Percentiles rank a stretch among this genome's conserved stretches.
Evolutionary conservation across 2,113 vertebrate species (phyloP).

Genomic region (Crypturellus undulatus): DNA sequence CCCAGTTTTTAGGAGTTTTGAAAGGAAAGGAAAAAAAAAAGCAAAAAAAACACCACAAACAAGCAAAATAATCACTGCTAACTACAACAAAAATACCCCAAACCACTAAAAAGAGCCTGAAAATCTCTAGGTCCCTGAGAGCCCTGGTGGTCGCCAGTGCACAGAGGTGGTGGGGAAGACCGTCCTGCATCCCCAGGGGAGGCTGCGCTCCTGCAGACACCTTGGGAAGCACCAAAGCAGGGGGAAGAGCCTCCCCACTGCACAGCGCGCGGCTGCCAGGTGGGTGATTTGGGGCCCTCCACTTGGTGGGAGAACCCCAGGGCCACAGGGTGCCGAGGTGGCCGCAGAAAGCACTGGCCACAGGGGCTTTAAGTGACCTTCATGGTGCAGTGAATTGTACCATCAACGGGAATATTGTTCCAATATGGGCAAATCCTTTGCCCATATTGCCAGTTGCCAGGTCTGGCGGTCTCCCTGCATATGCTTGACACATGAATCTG

Average conservation of each 20-base stretch:
- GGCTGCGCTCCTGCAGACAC: neutral
- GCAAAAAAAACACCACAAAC: neutral
- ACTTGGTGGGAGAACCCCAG: too few relatives aligned
- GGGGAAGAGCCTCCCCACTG: neutral
- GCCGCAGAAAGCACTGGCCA: neutral
- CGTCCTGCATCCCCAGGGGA: neutral
- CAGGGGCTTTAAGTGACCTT: neutral
- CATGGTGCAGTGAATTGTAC: rapidly evolving
- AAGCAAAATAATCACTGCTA: neutral
- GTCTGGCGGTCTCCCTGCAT: rapidly evolving
- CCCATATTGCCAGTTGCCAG: neutral
- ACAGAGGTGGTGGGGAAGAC: neutral
- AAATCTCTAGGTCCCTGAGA: conserved; percentile 31
- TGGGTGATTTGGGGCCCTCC: too few relatives aligned
- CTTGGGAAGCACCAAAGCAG: neutral
- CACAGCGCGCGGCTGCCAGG: too few relatives aligned
- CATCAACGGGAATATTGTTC: neutral
- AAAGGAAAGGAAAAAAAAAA: neutral
- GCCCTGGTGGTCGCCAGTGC: neutral
- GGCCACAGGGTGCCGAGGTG: neutral
- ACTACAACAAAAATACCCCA: rapidly evolving
- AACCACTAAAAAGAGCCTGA: neutral
- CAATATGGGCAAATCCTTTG: rapidly evolving
- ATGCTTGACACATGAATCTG: rapidly evolving
- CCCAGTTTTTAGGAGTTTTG: neutral